phyloP scores from a whole-genome alignment of 2,888 invertebrate species.

The Lumbricus terrestris region DNA sequence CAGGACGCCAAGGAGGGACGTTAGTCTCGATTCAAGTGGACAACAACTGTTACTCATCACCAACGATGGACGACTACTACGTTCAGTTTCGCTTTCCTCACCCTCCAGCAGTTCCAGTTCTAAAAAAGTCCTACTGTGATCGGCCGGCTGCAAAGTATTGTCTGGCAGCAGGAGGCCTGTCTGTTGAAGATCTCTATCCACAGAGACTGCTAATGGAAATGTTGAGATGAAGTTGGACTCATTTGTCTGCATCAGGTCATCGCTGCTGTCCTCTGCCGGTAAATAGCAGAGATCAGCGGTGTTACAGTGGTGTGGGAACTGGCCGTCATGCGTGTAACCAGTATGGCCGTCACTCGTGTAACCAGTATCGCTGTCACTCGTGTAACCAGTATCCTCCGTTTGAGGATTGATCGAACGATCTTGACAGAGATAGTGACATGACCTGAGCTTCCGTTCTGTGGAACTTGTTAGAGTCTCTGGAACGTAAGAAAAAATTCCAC shows the following conservation, averaged over 20 bases:
- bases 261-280: neutral
- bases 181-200: neutral
- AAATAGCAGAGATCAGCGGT: neutral
- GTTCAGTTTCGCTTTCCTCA: neutral
- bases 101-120: neutral
- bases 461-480: neutral
- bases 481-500: neutral
- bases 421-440: neutral
- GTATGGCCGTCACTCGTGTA: neutral
- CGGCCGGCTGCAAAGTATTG: neutral
- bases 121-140: neutral
- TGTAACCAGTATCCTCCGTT: neutral
- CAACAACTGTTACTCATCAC: neutral
- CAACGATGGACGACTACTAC: no score
- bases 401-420: conserved; percentile 10
- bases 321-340: neutral
- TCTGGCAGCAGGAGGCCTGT: conserved; percentile 3
- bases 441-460: neutral
- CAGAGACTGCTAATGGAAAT: neutral
- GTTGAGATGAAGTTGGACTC: neutral
- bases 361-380: neutral
- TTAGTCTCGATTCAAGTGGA: conserved; percentile 3
- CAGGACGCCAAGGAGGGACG: neutral
- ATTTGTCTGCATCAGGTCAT: neutral
- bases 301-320: neutral